phyloP scores from a whole-genome alignment of 1,140 invertebrate species.

The Pseudoatta argentina region DNA sequence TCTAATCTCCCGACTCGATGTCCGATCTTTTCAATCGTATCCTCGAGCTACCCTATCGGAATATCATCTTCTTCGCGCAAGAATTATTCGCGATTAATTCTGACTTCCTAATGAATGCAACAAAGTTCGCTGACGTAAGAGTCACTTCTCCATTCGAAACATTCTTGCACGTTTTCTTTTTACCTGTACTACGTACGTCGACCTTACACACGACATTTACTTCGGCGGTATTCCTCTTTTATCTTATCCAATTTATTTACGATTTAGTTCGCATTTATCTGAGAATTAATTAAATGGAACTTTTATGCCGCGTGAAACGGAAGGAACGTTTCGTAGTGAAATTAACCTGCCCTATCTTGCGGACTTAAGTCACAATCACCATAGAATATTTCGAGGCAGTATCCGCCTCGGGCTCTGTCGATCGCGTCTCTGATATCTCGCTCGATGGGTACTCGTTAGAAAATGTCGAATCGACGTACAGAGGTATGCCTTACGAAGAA shows the following conservation, averaged over 20 bases:
- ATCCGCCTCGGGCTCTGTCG: conserved; percentile 56
- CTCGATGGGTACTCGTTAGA: conserved; percentile 77
- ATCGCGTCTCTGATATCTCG: conserved; percentile 55
- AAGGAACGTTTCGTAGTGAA: conserved; percentile 22
- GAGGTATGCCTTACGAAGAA: conserved; percentile 68
- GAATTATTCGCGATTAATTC: conserved; percentile 37
- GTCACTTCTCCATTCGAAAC: neutral
- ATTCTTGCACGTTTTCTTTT: conserved; percentile 4
- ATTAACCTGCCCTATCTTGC: conserved; percentile 16
- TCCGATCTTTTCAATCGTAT: neutral
- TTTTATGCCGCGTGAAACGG: conserved; percentile 33
- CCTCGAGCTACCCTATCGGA: neutral
- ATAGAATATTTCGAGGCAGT: conserved; percentile 61
- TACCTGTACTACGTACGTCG: neutral
- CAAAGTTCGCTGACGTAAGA: neutral
- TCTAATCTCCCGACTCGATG: neutral
- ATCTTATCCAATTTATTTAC: conserved; percentile 33
- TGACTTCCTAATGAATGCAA: conserved; percentile 15
- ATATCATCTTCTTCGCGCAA: neutral
- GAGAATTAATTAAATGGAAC: conserved; percentile 46
- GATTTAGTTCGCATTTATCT: conserved; percentile 41
- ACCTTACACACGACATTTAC: conserved; percentile 4
- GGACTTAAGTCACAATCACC: conserved; percentile 28
- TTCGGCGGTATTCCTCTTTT: conserved; percentile 1
- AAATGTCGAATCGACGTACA: conserved; percentile 77